These are phyloP conservation scores for Ennomos fuscantarius DNA, from an alignment of 2,888 invertebrate genomes.

Conservation along the genomic window DNA sequence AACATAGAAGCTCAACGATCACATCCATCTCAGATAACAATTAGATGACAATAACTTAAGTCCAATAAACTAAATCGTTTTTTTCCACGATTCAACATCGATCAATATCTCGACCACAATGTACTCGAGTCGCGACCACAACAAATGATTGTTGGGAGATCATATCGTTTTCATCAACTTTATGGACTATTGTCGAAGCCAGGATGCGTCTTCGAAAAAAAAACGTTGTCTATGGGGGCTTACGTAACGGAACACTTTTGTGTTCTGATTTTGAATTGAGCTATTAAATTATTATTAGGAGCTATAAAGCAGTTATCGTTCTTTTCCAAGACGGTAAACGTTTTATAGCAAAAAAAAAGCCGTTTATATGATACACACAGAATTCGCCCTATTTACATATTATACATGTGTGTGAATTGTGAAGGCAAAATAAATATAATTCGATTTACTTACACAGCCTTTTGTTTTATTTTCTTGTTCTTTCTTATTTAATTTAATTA, in stretches of 20 bases:
- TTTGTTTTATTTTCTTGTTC: too few species aligned
- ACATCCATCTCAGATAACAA: conserved; percentile 5
- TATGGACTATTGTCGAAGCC: conserved; percentile 68
- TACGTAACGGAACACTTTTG: conserved; percentile 54
- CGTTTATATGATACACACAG: too few species aligned
- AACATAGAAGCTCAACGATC: conserved; percentile 11
- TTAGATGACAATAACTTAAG: conserved; percentile 44
- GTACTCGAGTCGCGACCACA: conserved; percentile 54
- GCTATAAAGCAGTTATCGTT: conserved; percentile 7
- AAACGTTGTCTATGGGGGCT: conserved; percentile 50
- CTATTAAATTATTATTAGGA: conserved; percentile 24
- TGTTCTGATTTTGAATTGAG: conserved; percentile 35
- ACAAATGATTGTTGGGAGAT: conserved; percentile 73
- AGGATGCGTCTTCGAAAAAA: conserved; percentile 58
- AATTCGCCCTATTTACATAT: too few species aligned
- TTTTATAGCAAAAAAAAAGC: too few species aligned
- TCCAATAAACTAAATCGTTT: conserved; percentile 60
- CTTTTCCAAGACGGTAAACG: too few species aligned
- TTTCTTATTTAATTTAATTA: too few species aligned
- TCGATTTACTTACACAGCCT: too few species aligned
- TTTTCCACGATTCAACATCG: conserved; percentile 61
- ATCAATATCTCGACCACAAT: conserved; percentile 69
- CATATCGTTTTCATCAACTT: conserved; percentile 72
- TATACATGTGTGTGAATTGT: too few species aligned
- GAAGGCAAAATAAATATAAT: too few species aligned